Base-by-base conservation (phyloP, 2,797 vertebrate genomes). In the Manis pentadactyla region DNA sequence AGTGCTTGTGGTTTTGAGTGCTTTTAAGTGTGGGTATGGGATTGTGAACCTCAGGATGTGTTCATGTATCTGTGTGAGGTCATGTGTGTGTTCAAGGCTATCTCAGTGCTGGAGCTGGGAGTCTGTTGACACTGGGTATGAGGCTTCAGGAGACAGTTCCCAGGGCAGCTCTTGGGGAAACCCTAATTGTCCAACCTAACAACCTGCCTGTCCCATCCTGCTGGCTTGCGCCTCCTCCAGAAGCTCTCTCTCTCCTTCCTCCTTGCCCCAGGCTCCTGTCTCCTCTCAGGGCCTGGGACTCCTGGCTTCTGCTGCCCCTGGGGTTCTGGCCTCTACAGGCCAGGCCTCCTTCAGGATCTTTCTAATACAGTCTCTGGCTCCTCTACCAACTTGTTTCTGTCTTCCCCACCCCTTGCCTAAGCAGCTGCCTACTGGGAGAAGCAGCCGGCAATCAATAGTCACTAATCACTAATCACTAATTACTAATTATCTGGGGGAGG, bases 381-480 rank as follows among this genome's bases (percentile, higher is more conserved):
- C 12, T 73, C 63, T 7, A 68, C 19, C 42, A 84, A 51, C 37
- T 18, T 23, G 11, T 53, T 19, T 87, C 95, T 51, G 55, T 53
- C 66, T 96, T 82, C 81, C 90, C 23, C 23, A 85, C 68, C 71
- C 87, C 79, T 87, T 53, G 89, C 96, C 88, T 93, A 96, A 97
- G 92, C 63, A 25, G 64, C 92, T 34, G 71, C 88, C 95, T 96
- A 90, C 75, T 53, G 94, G 90, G 77, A 94, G 89, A 97, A 96
- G 94, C 92, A 79, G 96, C 94, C 90, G 92, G 96, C 14, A 13
- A 98, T 98, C 98, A 96, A 97, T 98, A 98, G 97, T 95, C 96
- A 97, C 97, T 98, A 98, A 98, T 98, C 97, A 97, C 96, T 97
- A 97, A 97, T 97, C 94, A 96, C 97, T 98, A 97, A 98, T 97